phyloP scores from a whole-genome alignment of 2,888 invertebrate genomes.

The Augiades crinisus region DNA sequence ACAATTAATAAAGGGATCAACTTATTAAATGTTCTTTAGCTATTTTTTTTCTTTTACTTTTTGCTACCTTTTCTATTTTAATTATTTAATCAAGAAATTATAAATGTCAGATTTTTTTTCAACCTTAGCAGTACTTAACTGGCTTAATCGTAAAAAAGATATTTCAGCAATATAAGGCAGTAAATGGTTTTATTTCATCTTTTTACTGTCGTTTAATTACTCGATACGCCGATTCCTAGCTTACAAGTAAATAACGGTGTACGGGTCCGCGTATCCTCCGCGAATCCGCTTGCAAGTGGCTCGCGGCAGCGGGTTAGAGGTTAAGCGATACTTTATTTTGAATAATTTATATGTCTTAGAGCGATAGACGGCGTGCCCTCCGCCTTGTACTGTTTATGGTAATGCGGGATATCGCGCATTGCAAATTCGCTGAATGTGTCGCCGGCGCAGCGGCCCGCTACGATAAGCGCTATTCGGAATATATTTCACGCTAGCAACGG shows the following conservation, averaged over 20 bases:
- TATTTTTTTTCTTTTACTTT: neutral
- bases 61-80: neutral
- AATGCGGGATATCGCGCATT: conserved; percentile 79
- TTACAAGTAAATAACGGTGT: conserved; percentile 9
- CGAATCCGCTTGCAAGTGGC: conserved; percentile 36
- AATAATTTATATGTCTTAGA: conserved; percentile 80
- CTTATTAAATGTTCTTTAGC: neutral
- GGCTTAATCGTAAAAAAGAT: neutral
- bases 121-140: neutral
- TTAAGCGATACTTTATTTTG: conserved; percentile 82
- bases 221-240: neutral
- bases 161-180: neutral
- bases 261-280: conserved; percentile 32
- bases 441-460: conserved; percentile 61
- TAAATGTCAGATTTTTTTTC: conserved; percentile 7
- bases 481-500: conserved; percentile 55
- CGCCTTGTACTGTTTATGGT: conserved; percentile 79
- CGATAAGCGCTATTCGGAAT: conserved; percentile 64
- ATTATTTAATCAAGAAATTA: neutral
- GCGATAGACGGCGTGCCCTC: conserved; percentile 79
- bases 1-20: neutral
- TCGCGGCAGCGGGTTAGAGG: conserved; percentile 64
- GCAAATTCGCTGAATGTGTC: conserved; percentile 79
- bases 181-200: too few relatives aligned
- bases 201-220: neutral